Evolutionary conservation across 2,113 vertebrate genomes (phyloP).

Genomic region (Machaerirhynchus nigripectus): DNA sequence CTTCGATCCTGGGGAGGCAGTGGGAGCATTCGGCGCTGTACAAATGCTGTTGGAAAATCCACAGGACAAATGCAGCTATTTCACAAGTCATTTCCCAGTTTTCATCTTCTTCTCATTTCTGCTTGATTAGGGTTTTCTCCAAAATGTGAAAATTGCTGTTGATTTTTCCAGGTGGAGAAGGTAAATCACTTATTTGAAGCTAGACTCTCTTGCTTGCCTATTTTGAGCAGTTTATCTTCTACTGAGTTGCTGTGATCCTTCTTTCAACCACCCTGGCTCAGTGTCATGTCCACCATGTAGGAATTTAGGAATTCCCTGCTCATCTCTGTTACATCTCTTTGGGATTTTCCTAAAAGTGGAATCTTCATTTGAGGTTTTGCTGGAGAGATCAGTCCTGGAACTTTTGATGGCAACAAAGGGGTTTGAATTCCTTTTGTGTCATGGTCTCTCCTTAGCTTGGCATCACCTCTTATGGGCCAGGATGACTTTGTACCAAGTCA

Average conservation of each 20-base stretch:
- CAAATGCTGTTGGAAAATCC: neutral
- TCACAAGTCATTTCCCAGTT: neutral
- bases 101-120: neutral
- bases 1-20: neutral
- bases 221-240: neutral
- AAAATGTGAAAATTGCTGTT: neutral
- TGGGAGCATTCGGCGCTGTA: neutral
- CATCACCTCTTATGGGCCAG: neutral
- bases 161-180: neutral
- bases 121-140: neutral
- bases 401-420: neutral
- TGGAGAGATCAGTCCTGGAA: neutral
- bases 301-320: neutral
- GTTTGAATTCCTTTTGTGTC: neutral
- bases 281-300: neutral
- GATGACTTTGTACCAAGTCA: neutral
- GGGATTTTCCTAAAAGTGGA: neutral
- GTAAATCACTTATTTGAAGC: neutral
- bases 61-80: neutral
- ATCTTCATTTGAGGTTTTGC: neutral
- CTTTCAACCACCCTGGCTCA: neutral
- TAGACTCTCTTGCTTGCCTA: neutral
- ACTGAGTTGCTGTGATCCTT: neutral
- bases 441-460: neutral
- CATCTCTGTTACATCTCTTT: neutral